These are phyloP conservation scores for Blastobasis adustella DNA, from an alignment of 2,888 invertebrate species.

Conservation along the genomic window DNA sequence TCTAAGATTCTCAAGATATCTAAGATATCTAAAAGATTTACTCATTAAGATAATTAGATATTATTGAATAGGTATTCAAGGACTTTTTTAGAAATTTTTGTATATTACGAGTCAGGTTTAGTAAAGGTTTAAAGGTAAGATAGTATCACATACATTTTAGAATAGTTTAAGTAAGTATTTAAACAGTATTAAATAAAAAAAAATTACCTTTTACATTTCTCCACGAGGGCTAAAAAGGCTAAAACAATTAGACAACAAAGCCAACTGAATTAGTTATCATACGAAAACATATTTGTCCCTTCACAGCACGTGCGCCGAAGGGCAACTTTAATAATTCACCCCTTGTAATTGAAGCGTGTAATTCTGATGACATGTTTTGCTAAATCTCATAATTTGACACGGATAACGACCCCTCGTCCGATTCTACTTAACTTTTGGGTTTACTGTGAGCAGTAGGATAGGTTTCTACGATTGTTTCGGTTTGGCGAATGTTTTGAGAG, in stretches of 20 bases:
- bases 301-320: slow-evolving; percentile 43
- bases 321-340: slow-evolving; percentile 38
- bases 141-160: too few species aligned
- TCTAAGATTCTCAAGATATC: too few species aligned
- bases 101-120: too few species aligned
- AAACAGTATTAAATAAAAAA: not conserved
- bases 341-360: slow-evolving; percentile 64
- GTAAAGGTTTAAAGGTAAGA: too few species aligned
- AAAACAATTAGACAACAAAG: too few species aligned
- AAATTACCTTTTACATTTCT: not conserved
- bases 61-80: too few species aligned
- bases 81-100: too few species aligned
- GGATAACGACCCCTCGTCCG: slow-evolving; percentile 31
- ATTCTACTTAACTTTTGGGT: slow-evolving; percentile 12
- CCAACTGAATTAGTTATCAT: slow-evolving; percentile 43
- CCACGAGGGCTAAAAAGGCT: not conserved
- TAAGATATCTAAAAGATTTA: too few species aligned
- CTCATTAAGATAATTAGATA: too few species aligned
- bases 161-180: too few species aligned
- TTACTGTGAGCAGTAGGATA: not conserved
- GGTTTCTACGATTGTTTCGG: too few species aligned
- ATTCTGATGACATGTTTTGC: slow-evolving; percentile 66
- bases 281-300: slow-evolving; percentile 61
- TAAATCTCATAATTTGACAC: slow-evolving; percentile 67
- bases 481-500: too few species aligned